These are phyloP conservation scores for Nycteola revayana DNA, from an alignment of 2,888 invertebrate genomes.

Conservation along the genomic window DNA sequence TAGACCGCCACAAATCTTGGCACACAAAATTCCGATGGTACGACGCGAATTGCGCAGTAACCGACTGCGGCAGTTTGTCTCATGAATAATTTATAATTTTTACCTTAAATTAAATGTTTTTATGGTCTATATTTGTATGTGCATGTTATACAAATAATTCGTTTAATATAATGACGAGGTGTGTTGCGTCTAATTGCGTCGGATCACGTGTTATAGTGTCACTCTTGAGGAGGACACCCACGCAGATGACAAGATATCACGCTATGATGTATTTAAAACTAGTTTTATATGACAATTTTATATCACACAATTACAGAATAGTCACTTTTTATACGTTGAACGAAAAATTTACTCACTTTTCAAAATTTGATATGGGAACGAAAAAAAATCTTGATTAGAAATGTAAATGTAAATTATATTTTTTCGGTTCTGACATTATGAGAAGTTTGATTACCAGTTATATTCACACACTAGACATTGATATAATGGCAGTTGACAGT, in stretches of 20 bases:
- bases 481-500: too few species aligned
- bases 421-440: too few species aligned
- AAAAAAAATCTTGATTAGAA: too few species aligned
- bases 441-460: too few species aligned
- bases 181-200: constrained; percentile 52
- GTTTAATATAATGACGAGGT: constrained; percentile 46
- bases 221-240: constrained; percentile 43
- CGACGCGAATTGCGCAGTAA: constrained; percentile 39
- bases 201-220: constrained; percentile 45
- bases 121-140: constrained; percentile 14
- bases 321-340: too few species aligned
- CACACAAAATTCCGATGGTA: constrained; percentile 27
- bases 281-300: too few species aligned
- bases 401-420: too few species aligned
- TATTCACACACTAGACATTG: too few species aligned
- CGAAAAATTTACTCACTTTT: too few species aligned
- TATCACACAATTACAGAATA: too few species aligned
- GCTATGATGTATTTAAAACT: too few species aligned
- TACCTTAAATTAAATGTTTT: constrained; percentile 7
- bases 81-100: constrained; percentile 7
- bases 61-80: constrained; percentile 11
- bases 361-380: too few species aligned
- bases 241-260: constrained; percentile 34
- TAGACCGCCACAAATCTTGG: constrained; percentile 20
- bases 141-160: constrained; percentile 14